These are phyloP conservation scores for Cynopterus brachyotis DNA, from an alignment of 2,113 vertebrate genomes.

Conservation along the genomic window DNA sequence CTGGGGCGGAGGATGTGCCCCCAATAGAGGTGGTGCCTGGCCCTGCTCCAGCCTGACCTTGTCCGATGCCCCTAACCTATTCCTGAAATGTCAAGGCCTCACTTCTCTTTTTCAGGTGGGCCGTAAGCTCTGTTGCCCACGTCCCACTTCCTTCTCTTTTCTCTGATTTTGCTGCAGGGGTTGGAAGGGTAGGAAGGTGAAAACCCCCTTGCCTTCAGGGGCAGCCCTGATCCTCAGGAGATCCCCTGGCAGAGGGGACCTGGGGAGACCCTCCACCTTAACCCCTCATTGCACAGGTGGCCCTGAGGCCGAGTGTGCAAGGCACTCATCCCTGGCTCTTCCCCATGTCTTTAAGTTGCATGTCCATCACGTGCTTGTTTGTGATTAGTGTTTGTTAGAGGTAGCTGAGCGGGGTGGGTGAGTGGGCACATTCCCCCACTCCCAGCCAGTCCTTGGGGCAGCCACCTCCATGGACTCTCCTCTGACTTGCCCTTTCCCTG, in stretches of 20 bases:
- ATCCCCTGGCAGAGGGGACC: background rate
- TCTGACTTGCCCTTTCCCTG: background rate
- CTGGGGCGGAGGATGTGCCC: background rate
- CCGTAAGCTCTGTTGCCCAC: background rate
- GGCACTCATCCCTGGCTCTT: background rate
- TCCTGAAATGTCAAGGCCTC: background rate
- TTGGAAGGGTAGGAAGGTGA: background rate
- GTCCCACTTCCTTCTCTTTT: constrained; percentile 13
- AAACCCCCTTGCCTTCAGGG: background rate
- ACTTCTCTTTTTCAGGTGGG: constrained; percentile 50
- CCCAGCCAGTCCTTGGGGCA: background rate
- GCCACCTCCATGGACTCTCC: background rate
- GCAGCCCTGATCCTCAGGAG: background rate
- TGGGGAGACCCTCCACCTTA: no score
- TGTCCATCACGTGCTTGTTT: background rate
- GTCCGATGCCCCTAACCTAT: background rate
- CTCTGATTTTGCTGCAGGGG: background rate
- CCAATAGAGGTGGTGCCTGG: background rate
- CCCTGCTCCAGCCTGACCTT: background rate
- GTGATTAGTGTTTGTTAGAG: background rate
- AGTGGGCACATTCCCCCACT: no score
- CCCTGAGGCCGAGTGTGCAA: background rate
- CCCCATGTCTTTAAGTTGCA: background rate
- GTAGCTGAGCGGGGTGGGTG: background rate
- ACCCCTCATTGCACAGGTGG: background rate